Evolutionary conservation across 2,888 invertebrate species (phyloP).

Genomic region (Cacoxenus indagator): DNA sequence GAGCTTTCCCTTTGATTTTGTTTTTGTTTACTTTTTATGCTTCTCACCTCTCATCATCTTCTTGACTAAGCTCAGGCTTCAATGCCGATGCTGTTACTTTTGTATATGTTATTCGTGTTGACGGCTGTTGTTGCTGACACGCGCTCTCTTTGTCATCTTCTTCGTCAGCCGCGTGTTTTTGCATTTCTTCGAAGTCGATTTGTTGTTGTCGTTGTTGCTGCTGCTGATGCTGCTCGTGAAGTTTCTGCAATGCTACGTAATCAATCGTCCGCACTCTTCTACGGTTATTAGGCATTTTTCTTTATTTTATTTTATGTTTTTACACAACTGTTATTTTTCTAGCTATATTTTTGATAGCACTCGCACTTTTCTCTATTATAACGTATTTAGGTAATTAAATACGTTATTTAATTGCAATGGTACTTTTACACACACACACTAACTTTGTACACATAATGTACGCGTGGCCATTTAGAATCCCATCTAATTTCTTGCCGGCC

Average conservation of each 20-base stretch:
- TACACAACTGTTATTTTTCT: slow-evolving; percentile 42
- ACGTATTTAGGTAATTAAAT: slow-evolving; percentile 3
- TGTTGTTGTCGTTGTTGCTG: slow-evolving; percentile 2
- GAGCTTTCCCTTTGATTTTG: slow-evolving; percentile 1
- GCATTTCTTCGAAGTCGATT: not conserved
- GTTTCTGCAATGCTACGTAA: slow-evolving; percentile 48
- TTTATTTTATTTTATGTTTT: slow-evolving; percentile 35
- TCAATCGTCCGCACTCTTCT: slow-evolving; percentile 53
- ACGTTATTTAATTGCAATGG: slow-evolving; percentile 46
- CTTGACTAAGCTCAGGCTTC: slow-evolving; percentile 52
- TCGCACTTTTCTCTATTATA: slow-evolving; percentile 30
- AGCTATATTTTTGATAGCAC: slow-evolving; percentile 34
- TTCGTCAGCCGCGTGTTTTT: slow-evolving; percentile 30
- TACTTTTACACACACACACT: slow-evolving; percentile 47
- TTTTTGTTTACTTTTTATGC: not conserved
- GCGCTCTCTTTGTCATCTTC: not conserved
- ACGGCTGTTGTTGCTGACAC: not conserved
- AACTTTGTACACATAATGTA: slow-evolving; percentile 35
- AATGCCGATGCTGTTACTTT: slow-evolving; percentile 46
- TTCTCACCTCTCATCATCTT: slow-evolving; percentile 53
- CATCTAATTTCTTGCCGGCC: not conserved
- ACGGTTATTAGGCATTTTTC: slow-evolving; percentile 50
- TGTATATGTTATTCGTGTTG: slow-evolving; percentile 28
- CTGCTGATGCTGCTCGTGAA: not conserved
- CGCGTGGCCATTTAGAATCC: not conserved